Evolutionary conservation across 37 sponge, comb jelly and placozoan species (phyloP).

Genomic region (Halichondria panicea): DNA sequence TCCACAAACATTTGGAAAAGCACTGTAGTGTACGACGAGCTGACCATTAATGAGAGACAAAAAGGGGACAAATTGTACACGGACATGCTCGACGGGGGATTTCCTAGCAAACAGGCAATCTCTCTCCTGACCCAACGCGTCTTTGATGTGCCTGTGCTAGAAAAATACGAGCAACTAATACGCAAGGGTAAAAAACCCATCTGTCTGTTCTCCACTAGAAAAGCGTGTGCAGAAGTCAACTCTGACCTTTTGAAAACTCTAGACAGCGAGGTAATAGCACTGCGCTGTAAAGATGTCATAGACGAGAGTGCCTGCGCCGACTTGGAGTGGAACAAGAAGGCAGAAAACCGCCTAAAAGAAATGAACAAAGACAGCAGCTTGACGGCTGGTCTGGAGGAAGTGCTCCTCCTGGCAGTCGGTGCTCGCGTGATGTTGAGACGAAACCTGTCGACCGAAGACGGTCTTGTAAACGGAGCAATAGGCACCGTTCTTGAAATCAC

Average conservation of each 20-base stretch:
- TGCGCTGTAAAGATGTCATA: slow-evolving; percentile 47
- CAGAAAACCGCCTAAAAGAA: slow-evolving; percentile 41
- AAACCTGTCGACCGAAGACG: slow-evolving; percentile 48
- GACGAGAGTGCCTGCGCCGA: slow-evolving; percentile 46
- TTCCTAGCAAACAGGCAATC: neutral
- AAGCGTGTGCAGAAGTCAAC: slow-evolving; percentile 43
- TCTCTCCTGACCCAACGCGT: neutral
- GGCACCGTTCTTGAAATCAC: slow-evolving; percentile 35
- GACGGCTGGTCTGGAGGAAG: slow-evolving; percentile 63
- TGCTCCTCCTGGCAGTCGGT: slow-evolving; percentile 49
- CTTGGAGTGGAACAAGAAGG: slow-evolving; percentile 48
- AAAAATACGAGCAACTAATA: slow-evolving; percentile 15
- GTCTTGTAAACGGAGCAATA: slow-evolving; percentile 69
- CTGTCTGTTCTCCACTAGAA: slow-evolving; percentile 54
- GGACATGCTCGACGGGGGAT: slow-evolving; percentile 14
- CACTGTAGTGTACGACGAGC: slow-evolving; percentile 53
- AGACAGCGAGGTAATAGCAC: neutral
- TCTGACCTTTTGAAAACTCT: slow-evolving; percentile 11
- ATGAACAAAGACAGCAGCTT: slow-evolving; percentile 64
- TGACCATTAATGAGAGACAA: slow-evolving; percentile 76
- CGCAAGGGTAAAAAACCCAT: slow-evolving; percentile 36
- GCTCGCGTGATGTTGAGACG: slow-evolving; percentile 68
- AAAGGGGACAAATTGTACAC: slow-evolving; percentile 23
- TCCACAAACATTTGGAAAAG: slow-evolving; percentile 54
- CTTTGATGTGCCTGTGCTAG: neutral